Evolutionary conservation across 2,113 vertebrate genomes (phyloP).

Genomic region (Hemibagrus wyckioides): DNA sequence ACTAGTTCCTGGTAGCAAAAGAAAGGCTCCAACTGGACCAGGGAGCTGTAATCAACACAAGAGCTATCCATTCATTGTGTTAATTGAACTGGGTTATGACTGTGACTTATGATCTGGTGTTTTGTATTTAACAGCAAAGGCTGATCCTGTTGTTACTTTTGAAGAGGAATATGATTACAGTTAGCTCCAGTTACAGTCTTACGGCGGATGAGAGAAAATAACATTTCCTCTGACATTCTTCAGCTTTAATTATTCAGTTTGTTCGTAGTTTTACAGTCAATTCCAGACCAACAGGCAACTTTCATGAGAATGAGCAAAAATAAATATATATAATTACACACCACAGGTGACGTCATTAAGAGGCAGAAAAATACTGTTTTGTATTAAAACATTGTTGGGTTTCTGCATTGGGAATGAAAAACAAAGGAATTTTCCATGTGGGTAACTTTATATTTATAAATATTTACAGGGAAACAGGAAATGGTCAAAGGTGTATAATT

Average conservation of each 20-base stretch:
- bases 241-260: background rate
- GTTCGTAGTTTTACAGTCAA: background rate
- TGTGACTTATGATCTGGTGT: too few species aligned
- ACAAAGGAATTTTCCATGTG: background rate
- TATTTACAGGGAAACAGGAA: background rate
- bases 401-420: background rate
- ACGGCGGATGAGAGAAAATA: background rate
- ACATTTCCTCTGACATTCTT: background rate
- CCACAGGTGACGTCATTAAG: background rate
- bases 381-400: background rate
- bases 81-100: conserved; percentile 10
- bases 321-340: background rate
- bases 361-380: background rate
- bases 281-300: background rate
- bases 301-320: background rate
- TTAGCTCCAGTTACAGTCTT: background rate
- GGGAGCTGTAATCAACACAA: conserved; percentile 39
- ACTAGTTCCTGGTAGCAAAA: conserved; percentile 35
- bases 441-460: background rate
- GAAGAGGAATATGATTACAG: background rate
- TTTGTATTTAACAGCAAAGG: background rate
- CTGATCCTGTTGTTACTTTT: background rate
- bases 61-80: background rate
- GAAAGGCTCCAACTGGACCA: conserved; percentile 32
- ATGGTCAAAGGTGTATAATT: background rate